Percentiles rank a stretch among this genome's conserved stretches.
phyloP scores from a whole-genome alignment of 2,797 vertebrate genomes.

The Spea hammondii region DNA sequence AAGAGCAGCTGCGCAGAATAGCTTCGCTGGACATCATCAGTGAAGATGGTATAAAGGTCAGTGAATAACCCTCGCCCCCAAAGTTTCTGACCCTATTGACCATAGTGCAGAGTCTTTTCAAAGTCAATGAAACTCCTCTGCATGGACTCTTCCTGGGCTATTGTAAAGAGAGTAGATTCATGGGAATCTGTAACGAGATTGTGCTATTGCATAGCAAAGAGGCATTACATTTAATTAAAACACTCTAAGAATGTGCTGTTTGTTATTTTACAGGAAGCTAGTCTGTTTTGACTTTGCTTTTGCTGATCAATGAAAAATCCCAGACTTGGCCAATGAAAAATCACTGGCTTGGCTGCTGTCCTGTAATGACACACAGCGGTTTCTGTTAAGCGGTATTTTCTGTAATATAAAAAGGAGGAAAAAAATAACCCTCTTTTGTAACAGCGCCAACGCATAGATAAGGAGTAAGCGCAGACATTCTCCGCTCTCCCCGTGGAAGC shows the following conservation, averaged over 20 bases:
- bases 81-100: neutral
- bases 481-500: too few species aligned
- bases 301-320: neutral
- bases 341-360: neutral
- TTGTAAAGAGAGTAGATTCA: neutral
- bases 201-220: neutral
- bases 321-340: neutral
- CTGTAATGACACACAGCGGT: neutral
- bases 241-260: neutral
- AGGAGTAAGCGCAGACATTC: too few species aligned
- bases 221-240: neutral
- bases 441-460: too few species aligned
- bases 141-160: neutral
- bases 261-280: neutral
- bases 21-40: slow-evolving; percentile 18
- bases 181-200: neutral
- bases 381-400: too few species aligned
- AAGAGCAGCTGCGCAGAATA: slow-evolving; percentile 34
- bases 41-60: slow-evolving; percentile 18
- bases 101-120: neutral
- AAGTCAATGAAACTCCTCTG: neutral
- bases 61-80: neutral
- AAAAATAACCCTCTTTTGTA: too few species aligned
- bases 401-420: too few species aligned
- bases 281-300: neutral